These are phyloP conservation scores for Hypocryptadius cinnamomeus DNA, from an alignment of 2,113 vertebrate genomes.

Conservation along the genomic window DNA sequence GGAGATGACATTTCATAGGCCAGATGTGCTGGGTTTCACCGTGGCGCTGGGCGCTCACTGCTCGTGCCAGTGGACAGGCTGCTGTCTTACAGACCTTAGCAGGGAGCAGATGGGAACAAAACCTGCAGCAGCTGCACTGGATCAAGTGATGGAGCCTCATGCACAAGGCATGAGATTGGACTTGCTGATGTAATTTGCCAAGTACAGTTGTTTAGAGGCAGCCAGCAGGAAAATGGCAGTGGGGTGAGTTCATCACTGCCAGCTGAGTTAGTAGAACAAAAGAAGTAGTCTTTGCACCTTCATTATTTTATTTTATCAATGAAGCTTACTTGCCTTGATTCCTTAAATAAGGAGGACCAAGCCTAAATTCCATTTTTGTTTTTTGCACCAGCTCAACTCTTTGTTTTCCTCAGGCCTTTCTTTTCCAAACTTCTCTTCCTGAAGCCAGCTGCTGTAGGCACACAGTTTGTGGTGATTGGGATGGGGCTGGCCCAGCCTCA, in stretches of 20 bases:
- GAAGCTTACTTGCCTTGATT: not conserved
- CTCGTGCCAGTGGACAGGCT: not conserved
- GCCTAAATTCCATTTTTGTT: not conserved
- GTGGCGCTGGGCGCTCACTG: fast-evolving
- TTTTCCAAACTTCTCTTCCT: not conserved
- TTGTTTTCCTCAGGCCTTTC: not conserved
- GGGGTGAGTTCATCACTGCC: not conserved
- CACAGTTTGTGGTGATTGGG: not conserved
- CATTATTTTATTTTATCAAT: not conserved
- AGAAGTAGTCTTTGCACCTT: not conserved
- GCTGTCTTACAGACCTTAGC: not conserved
- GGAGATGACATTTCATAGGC: not conserved
- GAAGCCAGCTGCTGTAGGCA: not conserved
- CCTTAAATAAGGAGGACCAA: not conserved
- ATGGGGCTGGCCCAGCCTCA: not conserved
- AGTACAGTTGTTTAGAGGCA: not conserved
- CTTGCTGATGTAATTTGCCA: not conserved
- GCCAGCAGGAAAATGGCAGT: slow-evolving; percentile 3
- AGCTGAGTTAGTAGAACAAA: not conserved
- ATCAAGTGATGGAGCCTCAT: not conserved
- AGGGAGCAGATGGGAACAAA: not conserved
- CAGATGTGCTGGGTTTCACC: not conserved
- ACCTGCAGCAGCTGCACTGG: not conserved
- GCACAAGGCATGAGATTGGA: not conserved
- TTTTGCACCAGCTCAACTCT: not conserved